These are phyloP conservation scores for Oncorhynchus clarkii DNA, from an alignment of 2,113 vertebrate genomes.

Conservation along the genomic window DNA sequence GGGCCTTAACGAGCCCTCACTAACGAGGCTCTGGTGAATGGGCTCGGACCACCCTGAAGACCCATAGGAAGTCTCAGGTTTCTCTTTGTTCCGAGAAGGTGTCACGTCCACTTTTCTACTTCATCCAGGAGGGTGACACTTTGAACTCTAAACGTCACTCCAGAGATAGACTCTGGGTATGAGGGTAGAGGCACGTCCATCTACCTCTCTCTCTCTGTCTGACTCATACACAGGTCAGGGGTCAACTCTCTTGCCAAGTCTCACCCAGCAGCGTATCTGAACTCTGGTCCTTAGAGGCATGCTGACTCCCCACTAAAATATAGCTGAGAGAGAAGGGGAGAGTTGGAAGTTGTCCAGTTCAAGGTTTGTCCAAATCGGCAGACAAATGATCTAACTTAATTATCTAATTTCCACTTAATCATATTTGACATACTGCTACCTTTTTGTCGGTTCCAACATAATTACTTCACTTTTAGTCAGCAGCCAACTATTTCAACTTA, in stretches of 20 bases:
- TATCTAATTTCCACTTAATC: constrained; percentile 23
- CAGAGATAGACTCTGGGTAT: not conserved
- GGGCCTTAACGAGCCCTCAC: constrained; percentile 28
- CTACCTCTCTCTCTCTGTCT: not conserved
- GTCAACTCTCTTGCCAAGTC: not conserved
- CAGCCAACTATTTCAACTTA: not conserved
- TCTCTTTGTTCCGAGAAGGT: not conserved
- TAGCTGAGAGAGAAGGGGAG: constrained; percentile 4
- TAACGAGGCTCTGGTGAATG: constrained; percentile 31
- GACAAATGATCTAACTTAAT: constrained; percentile 30
- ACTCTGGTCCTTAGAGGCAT: not conserved
- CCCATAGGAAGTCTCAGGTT: not conserved
- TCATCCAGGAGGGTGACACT: not conserved
- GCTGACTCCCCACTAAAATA: constrained; percentile 1
- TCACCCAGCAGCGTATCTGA: not conserved
- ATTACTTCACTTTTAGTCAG: not conserved
- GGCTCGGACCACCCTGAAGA: constrained; percentile 1
- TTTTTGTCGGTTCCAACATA: not conserved
- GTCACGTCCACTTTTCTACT: constrained; percentile 14
- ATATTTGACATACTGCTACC: constrained; percentile 18
- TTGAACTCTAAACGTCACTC: constrained; percentile 4
- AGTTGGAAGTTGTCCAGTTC: constrained; percentile 32
- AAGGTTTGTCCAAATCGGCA: constrained; percentile 26
- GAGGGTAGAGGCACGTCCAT: not conserved
- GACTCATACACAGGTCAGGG: not conserved